phyloP scores from a whole-genome alignment of 2,113 vertebrate species.

The Zapornia atra region DNA sequence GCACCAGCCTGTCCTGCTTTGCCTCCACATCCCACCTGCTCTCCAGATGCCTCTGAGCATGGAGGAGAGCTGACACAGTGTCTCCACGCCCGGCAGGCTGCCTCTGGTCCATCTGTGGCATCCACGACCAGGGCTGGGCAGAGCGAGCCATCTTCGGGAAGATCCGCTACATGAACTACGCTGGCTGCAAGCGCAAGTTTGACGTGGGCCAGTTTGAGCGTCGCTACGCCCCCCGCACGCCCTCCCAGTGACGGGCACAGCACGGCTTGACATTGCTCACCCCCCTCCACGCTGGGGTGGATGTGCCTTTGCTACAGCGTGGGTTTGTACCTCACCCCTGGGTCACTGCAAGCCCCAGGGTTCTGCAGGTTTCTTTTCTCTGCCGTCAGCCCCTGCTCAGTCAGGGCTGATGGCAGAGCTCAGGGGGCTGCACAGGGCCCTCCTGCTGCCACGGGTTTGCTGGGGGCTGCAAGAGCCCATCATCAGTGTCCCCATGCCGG shows the following conservation, averaged over 20 bases:
- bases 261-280: accelerated
- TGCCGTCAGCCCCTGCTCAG: accelerated
- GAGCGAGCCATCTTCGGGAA: slow-evolving; percentile 86
- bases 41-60: accelerated
- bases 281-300: background rate
- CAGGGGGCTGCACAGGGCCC: background rate
- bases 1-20: background rate
- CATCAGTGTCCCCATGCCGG: accelerated
- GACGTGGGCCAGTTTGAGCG: slow-evolving; percentile 81
- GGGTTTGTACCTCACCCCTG: background rate
- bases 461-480: background rate
- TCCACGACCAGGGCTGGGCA: slow-evolving; percentile 88
- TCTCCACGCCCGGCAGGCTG: slow-evolving; percentile 71
- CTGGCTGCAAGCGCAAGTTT: slow-evolving; percentile 90
- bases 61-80: background rate
- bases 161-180: slow-evolving; percentile 93
- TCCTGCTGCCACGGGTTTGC: background rate
- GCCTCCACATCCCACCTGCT: background rate
- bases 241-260: background rate
- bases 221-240: slow-evolving; percentile 68
- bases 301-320: background rate
- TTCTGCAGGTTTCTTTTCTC: background rate
- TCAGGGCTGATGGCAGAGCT: too few species aligned
- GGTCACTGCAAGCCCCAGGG: background rate
- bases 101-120: slow-evolving; percentile 91